These are phyloP conservation scores for Rhingia rostrata DNA, from an alignment of 2,888 invertebrate genomes.

Conservation along the genomic window DNA sequence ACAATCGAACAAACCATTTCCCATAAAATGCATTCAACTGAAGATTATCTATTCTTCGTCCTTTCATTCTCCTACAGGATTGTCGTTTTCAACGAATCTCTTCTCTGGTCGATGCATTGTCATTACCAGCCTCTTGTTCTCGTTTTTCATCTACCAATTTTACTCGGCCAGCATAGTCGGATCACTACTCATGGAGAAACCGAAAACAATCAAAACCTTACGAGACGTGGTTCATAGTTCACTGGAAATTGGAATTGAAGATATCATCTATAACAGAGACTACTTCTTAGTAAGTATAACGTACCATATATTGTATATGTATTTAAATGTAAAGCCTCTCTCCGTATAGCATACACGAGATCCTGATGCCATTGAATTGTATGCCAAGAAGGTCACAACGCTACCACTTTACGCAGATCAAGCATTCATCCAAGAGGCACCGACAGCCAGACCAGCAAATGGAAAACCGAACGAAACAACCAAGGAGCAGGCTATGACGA, in stretches of 20 bases:
- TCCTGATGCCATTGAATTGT: slow-evolving; percentile 85
- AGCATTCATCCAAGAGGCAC: slow-evolving; percentile 16
- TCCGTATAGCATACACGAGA: slow-evolving; percentile 86
- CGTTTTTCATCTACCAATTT: slow-evolving; percentile 87
- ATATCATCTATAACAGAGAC: slow-evolving; percentile 86
- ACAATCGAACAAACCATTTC: slow-evolving; percentile 13
- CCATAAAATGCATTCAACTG: slow-evolving; percentile 26
- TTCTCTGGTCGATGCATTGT: slow-evolving; percentile 84
- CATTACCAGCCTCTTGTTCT: slow-evolving; percentile 84
- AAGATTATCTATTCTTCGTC: slow-evolving; percentile 13
- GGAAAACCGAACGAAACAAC: slow-evolving; percentile 61
- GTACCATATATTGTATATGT: slow-evolving; percentile 11
- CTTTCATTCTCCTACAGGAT: slow-evolving; percentile 66
- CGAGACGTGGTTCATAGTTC: slow-evolving; percentile 85
- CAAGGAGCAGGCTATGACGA: slow-evolving; percentile 52
- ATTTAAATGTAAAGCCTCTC: not conserved
- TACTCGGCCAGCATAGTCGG: slow-evolving; percentile 89
- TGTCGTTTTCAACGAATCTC: slow-evolving; percentile 80
- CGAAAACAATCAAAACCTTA: slow-evolving; percentile 85
- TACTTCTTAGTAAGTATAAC: slow-evolving; percentile 85
- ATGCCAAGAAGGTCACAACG: slow-evolving; percentile 84
- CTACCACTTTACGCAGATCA: slow-evolving; percentile 74
- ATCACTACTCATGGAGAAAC: slow-evolving; percentile 85
- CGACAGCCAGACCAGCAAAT: slow-evolving; percentile 19
- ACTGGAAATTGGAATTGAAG: slow-evolving; percentile 86